phyloP scores from a whole-genome alignment of 2,888 invertebrate genomes.

The Melinaea marsaeus region DNA sequence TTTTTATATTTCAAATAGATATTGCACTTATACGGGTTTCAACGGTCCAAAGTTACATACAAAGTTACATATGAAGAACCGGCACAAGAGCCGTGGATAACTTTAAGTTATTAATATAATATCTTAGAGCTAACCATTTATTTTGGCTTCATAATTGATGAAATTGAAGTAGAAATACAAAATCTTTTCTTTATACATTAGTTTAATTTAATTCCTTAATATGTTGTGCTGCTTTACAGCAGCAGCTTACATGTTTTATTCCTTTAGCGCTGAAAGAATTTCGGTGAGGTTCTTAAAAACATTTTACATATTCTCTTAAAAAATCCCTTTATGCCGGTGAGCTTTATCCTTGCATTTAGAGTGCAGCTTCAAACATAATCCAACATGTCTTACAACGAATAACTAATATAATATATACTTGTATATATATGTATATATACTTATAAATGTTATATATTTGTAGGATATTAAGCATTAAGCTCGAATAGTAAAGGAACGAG shows the following conservation, averaged over 20 bases:
- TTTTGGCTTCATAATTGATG: too few species aligned
- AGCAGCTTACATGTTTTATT: slow-evolving; percentile 14
- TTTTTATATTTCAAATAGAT: too few species aligned
- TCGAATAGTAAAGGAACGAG: slow-evolving; percentile 36
- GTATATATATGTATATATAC: too few species aligned
- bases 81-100: too few species aligned
- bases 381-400: too few species aligned
- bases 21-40: too few species aligned
- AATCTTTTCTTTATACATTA: slow-evolving; percentile 58
- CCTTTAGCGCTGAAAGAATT: slow-evolving; percentile 13
- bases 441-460: background rate
- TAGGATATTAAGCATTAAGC: slow-evolving; percentile 19
- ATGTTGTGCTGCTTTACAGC: slow-evolving; percentile 29
- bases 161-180: slow-evolving; percentile 20
- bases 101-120: too few species aligned
- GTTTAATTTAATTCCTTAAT: slow-evolving; percentile 53
- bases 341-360: background rate
- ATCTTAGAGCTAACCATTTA: too few species aligned
- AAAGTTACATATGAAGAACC: too few species aligned
- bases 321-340: background rate
- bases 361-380: too few species aligned
- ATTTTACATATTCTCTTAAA: slow-evolving; percentile 1
- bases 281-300: slow-evolving; percentile 11
- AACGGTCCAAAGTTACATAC: too few species aligned
- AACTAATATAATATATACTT: too few species aligned